Conservation (phyloP, 1,140 invertebrate genomes). For the Drosophila varians region DNA sequence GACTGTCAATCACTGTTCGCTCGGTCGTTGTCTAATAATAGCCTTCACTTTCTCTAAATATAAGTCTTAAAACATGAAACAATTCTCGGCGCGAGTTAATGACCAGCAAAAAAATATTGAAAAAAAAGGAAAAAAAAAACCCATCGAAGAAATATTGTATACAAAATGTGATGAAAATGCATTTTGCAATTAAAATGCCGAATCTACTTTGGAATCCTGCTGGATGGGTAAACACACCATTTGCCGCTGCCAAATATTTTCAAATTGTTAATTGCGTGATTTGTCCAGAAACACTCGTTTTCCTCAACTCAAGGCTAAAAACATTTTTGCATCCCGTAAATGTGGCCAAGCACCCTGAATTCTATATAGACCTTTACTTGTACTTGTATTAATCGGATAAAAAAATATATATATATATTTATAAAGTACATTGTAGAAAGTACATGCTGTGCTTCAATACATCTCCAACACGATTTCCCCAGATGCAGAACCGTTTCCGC, state of each 20-base stretch:
- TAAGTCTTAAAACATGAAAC: conserved; percentile 26
- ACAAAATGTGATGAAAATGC: conserved; percentile 24
- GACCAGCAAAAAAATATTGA: conserved; percentile 4
- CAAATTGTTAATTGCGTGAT: conserved; percentile 18
- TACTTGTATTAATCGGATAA: no score
- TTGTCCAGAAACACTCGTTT: conserved; percentile 41
- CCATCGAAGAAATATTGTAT: conserved; percentile 13
- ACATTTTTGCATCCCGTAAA: conserved; percentile 55
- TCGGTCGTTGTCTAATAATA: neutral
- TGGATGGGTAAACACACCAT: conserved; percentile 27
- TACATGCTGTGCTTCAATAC: conserved; percentile 47
- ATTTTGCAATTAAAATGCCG: conserved; percentile 2
- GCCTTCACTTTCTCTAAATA: conserved; percentile 24
- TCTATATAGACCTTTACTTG: conserved; percentile 8
- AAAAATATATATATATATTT: conserved; percentile 16
- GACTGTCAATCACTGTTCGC: conserved; percentile 45
- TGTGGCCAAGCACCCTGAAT: conserved; percentile 58
- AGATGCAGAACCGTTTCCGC: conserved; percentile 33
- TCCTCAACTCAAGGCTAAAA: conserved; percentile 52
- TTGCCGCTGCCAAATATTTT: conserved; percentile 16
- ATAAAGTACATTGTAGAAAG: conserved; percentile 43
- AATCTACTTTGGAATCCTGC: neutral
- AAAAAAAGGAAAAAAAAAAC: neutral
- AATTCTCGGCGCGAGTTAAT: neutral
- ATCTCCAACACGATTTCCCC: conserved; percentile 40